phyloP scores from a whole-genome alignment of 2,797 vertebrate species.

The Lepus townsendii region DNA sequence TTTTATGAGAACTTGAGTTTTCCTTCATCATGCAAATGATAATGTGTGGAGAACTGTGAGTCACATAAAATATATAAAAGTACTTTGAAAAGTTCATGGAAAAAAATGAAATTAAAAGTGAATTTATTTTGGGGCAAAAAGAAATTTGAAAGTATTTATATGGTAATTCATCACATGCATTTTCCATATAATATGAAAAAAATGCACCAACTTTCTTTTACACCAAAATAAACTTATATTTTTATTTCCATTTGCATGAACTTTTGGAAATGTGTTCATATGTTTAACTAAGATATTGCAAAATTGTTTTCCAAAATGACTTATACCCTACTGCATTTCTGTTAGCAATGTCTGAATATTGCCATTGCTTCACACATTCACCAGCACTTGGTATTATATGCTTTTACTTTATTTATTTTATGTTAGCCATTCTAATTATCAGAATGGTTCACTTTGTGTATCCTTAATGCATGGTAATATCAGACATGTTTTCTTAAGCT shows the following conservation, averaged over 20 bases:
- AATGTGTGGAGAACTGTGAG: neutral
- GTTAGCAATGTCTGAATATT: neutral
- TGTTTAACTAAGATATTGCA: neutral
- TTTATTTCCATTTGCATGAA: too few species aligned
- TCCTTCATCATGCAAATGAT: neutral
- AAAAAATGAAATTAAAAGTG: too few species aligned
- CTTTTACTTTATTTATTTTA: constrained; percentile 3
- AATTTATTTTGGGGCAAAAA: too few species aligned
- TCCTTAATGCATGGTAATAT: neutral
- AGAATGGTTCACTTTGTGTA: neutral
- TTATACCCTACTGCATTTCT: neutral
- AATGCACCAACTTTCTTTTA: too few species aligned
- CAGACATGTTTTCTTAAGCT: neutral
- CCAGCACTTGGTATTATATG: neutral
- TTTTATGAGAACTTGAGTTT: neutral
- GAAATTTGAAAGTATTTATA: too few species aligned
- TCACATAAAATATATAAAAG: neutral
- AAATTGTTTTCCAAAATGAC: neutral
- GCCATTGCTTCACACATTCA: neutral
- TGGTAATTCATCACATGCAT: too few species aligned
- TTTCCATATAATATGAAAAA: too few species aligned
- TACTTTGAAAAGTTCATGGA: too few species aligned
- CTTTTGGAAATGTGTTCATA: too few species aligned
- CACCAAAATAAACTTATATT: too few species aligned
- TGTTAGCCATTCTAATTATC: neutral